Conservation (phyloP, 2,797 vertebrate species). For the Poeciliopsis gracilis region DNA sequence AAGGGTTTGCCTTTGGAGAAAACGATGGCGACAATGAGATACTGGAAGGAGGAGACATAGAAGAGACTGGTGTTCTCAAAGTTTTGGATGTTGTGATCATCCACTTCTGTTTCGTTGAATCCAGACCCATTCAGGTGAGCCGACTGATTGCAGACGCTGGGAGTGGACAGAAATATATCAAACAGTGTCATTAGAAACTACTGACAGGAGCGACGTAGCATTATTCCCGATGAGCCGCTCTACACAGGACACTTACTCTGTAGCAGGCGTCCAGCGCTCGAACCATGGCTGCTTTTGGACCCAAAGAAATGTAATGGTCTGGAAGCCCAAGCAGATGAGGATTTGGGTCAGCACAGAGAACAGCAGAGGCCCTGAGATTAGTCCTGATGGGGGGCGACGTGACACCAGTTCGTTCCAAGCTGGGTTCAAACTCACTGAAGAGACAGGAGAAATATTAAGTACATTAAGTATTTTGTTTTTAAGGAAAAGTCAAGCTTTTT, state of each 20-base stretch:
- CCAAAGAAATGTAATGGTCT: constrained; percentile 89
- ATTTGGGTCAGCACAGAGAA: constrained; percentile 96
- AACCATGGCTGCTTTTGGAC: constrained; percentile 91
- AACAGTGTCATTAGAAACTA: not conserved
- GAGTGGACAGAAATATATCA: constrained; percentile 22
- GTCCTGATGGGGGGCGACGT: constrained; percentile 90
- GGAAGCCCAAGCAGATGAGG: constrained; percentile 92
- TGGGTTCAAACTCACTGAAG: constrained; percentile 95
- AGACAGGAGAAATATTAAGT: not conserved
- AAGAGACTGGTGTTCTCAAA: constrained; percentile 98
- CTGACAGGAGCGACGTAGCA: not conserved
- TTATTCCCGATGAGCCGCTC: not conserved
- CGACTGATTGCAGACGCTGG: constrained; percentile 84
- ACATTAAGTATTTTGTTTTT: not conserved
- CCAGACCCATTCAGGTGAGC: constrained; percentile 59
- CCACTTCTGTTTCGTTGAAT: constrained; percentile 77
- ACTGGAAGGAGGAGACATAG: constrained; percentile 96
- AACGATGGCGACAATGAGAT: constrained; percentile 94
- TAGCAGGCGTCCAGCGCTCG: constrained; percentile 77
- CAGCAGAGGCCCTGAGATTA: constrained; percentile 93
- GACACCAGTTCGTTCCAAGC: constrained; percentile 95
- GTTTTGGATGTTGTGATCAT: constrained; percentile 90
- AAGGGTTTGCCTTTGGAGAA: constrained; percentile 99
- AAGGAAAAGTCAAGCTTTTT: not conserved
- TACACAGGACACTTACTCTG: constrained; percentile 83